These are phyloP conservation scores for Peribatodes rhomboidaria DNA, from an alignment of 2,888 invertebrate species.

Conservation along the genomic window DNA sequence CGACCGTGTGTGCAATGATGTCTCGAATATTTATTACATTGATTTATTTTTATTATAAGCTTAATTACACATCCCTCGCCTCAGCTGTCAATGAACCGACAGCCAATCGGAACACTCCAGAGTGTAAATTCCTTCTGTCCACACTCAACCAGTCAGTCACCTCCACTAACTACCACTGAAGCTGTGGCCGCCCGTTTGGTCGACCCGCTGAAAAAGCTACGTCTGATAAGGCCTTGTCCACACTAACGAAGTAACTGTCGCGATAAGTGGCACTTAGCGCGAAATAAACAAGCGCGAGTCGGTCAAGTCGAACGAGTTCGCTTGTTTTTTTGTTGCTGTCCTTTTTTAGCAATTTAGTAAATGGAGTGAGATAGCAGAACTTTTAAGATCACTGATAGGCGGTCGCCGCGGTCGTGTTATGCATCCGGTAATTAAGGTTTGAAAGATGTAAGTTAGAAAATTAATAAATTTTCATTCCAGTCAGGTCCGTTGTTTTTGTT, in stretches of 20 bases:
- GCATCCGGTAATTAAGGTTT: too few relatives aligned
- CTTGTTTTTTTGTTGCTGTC: constrained; percentile 4
- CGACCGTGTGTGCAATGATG: too few relatives aligned
- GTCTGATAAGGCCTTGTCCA: constrained; percentile 23
- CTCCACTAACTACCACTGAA: neutral
- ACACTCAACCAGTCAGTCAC: constrained; percentile 3
- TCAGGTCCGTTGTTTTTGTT: too few relatives aligned
- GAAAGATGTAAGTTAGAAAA: too few relatives aligned
- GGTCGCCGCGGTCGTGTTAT: neutral
- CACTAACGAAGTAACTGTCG: constrained; percentile 36
- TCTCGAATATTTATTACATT: too few relatives aligned
- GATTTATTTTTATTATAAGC: too few relatives aligned
- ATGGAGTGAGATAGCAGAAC: constrained; percentile 20
- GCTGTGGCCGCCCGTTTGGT: neutral
- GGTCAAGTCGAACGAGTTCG: neutral
- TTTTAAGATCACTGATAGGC: constrained; percentile 9
- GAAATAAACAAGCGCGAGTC: constrained; percentile 7
- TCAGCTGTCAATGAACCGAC: neutral
- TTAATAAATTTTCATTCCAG: too few relatives aligned
- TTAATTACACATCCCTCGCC: neutral
- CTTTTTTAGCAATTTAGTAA: constrained; percentile 17
- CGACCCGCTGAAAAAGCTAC: constrained; percentile 9
- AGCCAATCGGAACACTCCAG: neutral
- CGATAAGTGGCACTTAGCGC: constrained; percentile 27
- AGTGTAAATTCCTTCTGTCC: neutral